Evolutionary conservation across 2,113 vertebrate genomes (phyloP).

Genomic region (Eptesicus fuscus): DNA sequence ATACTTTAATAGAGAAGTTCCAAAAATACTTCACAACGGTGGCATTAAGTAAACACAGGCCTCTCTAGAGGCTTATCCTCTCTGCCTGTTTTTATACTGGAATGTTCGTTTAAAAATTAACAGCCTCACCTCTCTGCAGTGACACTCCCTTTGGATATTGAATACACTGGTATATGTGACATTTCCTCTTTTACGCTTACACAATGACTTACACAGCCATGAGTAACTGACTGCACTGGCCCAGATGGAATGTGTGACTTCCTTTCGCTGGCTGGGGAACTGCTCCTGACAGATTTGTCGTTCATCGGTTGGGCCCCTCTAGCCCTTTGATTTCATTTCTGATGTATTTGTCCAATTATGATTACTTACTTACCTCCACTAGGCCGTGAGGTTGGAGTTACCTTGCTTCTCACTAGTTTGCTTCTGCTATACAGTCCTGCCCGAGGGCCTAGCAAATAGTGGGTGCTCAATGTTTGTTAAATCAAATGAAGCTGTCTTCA

Average conservation of each 20-base stretch:
- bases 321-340: background rate
- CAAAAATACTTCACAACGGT: background rate
- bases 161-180: background rate
- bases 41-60: background rate
- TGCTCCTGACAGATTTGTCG: background rate
- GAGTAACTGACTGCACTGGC: background rate
- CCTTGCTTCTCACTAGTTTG: background rate
- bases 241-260: background rate
- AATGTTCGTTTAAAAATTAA: constrained; percentile 9
- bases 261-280: constrained; percentile 6
- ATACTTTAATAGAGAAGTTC: background rate
- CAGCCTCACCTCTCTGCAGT: background rate
- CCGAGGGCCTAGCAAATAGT: background rate
- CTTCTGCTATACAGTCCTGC: background rate
- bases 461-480: background rate
- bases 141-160: background rate
- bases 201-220: background rate
- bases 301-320: background rate
- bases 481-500: background rate
- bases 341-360: background rate
- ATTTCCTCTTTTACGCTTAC: constrained; percentile 51
- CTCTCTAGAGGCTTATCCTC: background rate
- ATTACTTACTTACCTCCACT: background rate
- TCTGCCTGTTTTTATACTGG: background rate
- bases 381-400: background rate